Percentiles rank a stretch among this genome's conserved stretches.
These are phyloP conservation scores for Tachina grossa DNA, from an alignment of 2,888 invertebrate species.

Conservation along the genomic window DNA sequence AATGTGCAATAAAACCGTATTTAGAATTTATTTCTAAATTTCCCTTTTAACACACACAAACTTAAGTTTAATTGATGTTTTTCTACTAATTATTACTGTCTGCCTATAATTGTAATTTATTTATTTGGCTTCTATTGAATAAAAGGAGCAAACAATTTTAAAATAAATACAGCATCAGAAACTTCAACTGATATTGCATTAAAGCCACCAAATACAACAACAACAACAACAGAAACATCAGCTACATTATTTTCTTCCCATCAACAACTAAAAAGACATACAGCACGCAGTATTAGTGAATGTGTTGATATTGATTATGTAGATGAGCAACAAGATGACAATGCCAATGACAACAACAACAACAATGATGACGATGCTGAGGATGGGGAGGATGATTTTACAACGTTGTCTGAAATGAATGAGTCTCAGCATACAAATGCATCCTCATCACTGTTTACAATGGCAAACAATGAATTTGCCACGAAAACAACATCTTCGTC, in stretches of 20 bases:
- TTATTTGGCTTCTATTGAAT: slow-evolving; percentile 45
- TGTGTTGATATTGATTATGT: slow-evolving; percentile 76
- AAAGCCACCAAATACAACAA: slow-evolving; percentile 56
- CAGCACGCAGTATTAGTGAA: slow-evolving; percentile 80
- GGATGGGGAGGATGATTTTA: slow-evolving; percentile 80
- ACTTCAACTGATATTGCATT: slow-evolving; percentile 62
- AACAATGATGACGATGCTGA: slow-evolving; percentile 76
- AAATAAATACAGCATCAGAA: slow-evolving; percentile 66
- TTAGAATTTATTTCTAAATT: slow-evolving; percentile 1
- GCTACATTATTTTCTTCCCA: slow-evolving; percentile 45
- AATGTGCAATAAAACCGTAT: slow-evolving; percentile 12
- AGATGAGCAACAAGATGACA: slow-evolving; percentile 72
- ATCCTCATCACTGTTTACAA: slow-evolving; percentile 71
- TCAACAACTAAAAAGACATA: slow-evolving; percentile 67
- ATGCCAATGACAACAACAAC: slow-evolving; percentile 74
- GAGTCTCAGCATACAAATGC: slow-evolving; percentile 79
- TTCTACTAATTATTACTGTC: slow-evolving; percentile 58
- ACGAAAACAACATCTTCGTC: slow-evolving; percentile 71
- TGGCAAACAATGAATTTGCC: slow-evolving; percentile 72
- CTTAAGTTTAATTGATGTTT: slow-evolving; percentile 58
- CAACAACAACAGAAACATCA: slow-evolving; percentile 14
- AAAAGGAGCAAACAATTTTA: slow-evolving; percentile 21
- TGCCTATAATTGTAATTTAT: slow-evolving; percentile 44
- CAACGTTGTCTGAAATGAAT: slow-evolving; percentile 81
- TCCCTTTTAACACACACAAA: slow-evolving; percentile 6